phyloP scores from a whole-genome alignment of 2,113 vertebrate genomes.

The crab-eating macaque (Macaca fascicularis) region T2T-MFA8v1.1 NC_088379.1:2398501-2399000 shows the following conservation, averaged over 20 bases:
- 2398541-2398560: slow-evolving; percentile 89
- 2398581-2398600: slow-evolving; percentile 64
- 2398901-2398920: slow-evolving; percentile 76
- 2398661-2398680: slow-evolving; percentile 85
- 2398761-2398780: not conserved
- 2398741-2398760: slow-evolving; percentile 89
- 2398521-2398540: slow-evolving; percentile 87
- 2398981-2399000: slow-evolving; percentile 85
- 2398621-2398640: slow-evolving; percentile 84
- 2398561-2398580: slow-evolving; percentile 74
- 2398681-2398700: slow-evolving; percentile 85
- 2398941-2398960: slow-evolving; percentile 78
- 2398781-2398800: slow-evolving; percentile 76
- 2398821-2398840: slow-evolving; percentile 81
- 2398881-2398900: slow-evolving; percentile 81
- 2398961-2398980: slow-evolving; percentile 88
- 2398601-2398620: slow-evolving; percentile 84
- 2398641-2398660: slow-evolving; percentile 86
- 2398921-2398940: slow-evolving; percentile 77
- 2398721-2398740: slow-evolving; percentile 89
- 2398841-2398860: slow-evolving; percentile 85
- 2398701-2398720: slow-evolving; percentile 90
- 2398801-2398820: slow-evolving; percentile 83
- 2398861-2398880: slow-evolving; percentile 81
- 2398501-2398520: slow-evolving; percentile 88